phyloP scores from a whole-genome alignment of 2,113 vertebrate species.

The Catharus fuscescens region DNA sequence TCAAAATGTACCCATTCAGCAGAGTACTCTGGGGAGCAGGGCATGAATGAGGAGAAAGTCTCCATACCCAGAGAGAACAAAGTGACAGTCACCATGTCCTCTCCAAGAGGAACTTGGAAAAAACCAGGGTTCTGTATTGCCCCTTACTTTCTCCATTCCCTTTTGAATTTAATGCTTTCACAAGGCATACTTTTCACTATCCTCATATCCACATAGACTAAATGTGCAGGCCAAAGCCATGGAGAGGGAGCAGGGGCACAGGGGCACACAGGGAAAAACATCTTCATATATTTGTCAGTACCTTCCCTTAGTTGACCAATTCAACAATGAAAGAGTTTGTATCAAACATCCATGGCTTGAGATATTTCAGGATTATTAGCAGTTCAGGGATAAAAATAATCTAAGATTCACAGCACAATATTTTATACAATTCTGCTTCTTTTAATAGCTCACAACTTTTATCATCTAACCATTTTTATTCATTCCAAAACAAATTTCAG shows the following conservation, averaged over 20 bases:
- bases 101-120: not conserved
- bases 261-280: not conserved
- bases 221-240: not conserved
- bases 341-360: not conserved
- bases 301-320: not conserved
- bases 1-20: not conserved
- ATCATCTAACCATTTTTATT: not conserved
- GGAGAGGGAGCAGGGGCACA: not conserved
- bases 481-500: not conserved
- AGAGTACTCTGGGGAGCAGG: not conserved
- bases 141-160: not conserved
- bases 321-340: not conserved
- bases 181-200: not conserved
- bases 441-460: not conserved
- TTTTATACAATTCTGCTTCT: not conserved
- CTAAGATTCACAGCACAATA: not conserved
- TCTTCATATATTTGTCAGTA: not conserved
- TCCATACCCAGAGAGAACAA: not conserved
- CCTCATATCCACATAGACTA: not conserved
- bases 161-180: not conserved
- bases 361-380: not conserved
- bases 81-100: accelerated
- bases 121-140: not conserved
- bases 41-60: not conserved
- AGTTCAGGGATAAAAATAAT: not conserved